phyloP scores from a whole-genome alignment of 2,888 invertebrate species.

The Ochlodes sylvanus region DNA sequence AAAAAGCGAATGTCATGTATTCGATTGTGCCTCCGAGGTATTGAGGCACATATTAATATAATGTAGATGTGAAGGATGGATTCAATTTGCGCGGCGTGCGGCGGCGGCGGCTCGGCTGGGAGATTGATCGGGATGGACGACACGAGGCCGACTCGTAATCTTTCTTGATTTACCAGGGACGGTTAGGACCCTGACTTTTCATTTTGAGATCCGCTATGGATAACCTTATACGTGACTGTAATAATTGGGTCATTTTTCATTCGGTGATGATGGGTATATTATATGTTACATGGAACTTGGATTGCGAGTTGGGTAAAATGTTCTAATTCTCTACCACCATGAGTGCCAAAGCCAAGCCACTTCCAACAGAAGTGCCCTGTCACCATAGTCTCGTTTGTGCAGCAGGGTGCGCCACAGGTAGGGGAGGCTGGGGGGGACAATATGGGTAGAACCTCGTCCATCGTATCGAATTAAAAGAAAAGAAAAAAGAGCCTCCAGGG shows the following conservation, averaged over 20 bases:
- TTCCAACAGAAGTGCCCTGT: no score
- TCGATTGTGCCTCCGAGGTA: background rate
- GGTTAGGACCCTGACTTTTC: conserved; percentile 13
- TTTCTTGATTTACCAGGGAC: conserved; percentile 8
- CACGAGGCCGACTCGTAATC: background rate
- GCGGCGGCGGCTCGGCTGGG: background rate
- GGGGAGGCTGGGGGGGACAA: no score
- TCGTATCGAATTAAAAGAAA: no score
- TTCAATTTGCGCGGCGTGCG: conserved; percentile 1
- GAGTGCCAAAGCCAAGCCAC: no score
- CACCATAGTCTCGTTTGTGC: no score
- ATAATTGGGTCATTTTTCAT: background rate
- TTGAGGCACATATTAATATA: conserved; percentile 8
- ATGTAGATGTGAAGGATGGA: conserved; percentile 4
- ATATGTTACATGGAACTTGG: background rate
- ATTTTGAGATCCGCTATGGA: background rate
- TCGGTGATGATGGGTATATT: background rate
- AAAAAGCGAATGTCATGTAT: background rate
- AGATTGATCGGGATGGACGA: conserved; percentile 4
- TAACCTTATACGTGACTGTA: background rate
- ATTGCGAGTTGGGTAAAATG: no score
- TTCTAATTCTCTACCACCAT: no score
- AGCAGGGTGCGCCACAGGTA: no score
- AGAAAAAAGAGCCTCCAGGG: no score
- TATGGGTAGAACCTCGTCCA: no score